Evolutionary conservation across 1,140 invertebrate genomes (phyloP), one percentile per base, ranked within the genome.

Genomic region (Dendroctonus valens): DNA sequence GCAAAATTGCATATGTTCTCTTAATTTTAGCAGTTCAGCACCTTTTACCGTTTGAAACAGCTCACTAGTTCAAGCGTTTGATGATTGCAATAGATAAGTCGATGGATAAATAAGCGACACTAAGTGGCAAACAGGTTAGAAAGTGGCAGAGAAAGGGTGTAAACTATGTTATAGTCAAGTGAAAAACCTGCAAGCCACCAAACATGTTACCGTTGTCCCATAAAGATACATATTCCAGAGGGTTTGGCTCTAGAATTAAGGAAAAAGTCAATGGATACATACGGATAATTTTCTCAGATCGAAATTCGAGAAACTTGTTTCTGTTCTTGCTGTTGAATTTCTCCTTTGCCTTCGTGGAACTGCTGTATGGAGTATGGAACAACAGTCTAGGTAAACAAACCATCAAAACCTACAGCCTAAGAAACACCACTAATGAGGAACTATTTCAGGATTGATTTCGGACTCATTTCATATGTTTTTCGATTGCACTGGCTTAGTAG

Each of bases 391-490:
- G 86, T 87, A 75, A 80, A 80, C 67, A 75, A 80, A 80, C 67
- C 6, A 14, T 46, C 53, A 65, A 49, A 15, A 51, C 49, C 54
- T 7, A 58, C 7, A 26, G 3, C 26, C 6, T 54, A 9, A 50
- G 8, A 44, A 48, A 40, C 15, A 12, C 2, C 55, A 67, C 11
- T 40, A 55, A 37, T 55, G 52, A 51, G 66, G 15, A 7, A 52
- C 60, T 68, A 7, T 81, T 83, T 57, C 82, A 83, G 93, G 96
- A 75, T 83, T 99, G 65, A 98, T 99, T 76, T 98, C 95, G 0
- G 97, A 99, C 84, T 94, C 96, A 74, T 98, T 98, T 81, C 97
- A 99, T 80, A 99, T 99, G 97, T 95, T 99, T 77, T 99, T 99
- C 80, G 97, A 99, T 79, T 99, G 96, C 75, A 97, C 95, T 9